Conservation (phyloP, 1,140 invertebrate genomes). For the Doryteuthis pealeii region DNA sequence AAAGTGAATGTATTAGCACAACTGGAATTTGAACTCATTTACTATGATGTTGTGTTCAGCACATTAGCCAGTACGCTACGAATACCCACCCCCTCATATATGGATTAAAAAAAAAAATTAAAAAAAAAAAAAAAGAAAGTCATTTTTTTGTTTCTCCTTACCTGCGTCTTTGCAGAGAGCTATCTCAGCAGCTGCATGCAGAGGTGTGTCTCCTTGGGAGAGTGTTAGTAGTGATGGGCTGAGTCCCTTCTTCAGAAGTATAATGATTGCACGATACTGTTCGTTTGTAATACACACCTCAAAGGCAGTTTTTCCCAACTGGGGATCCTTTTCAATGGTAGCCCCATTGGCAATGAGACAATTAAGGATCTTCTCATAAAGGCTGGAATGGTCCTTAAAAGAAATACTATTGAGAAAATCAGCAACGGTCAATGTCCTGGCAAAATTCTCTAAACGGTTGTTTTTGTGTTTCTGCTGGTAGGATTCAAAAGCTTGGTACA, state of each 20-base stretch:
- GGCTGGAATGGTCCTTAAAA: constrained; percentile 15
- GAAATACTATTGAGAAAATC: constrained; percentile 18
- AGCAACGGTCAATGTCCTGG: constrained; percentile 30
- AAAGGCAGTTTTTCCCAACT: constrained; percentile 16
- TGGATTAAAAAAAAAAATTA: background rate
- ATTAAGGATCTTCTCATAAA: constrained; percentile 29
- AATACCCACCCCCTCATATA: too few relatives aligned
- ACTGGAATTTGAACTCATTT: too few relatives aligned
- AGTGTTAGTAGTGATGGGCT: constrained; percentile 31
- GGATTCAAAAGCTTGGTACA: constrained; percentile 35
- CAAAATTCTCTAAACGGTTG: constrained; percentile 27
- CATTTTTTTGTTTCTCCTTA: too few relatives aligned
- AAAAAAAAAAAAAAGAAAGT: too few relatives aligned
- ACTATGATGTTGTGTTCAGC: too few relatives aligned
- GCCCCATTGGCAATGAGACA: constrained; percentile 28
- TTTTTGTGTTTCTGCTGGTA: constrained; percentile 22
- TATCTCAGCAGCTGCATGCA: constrained; percentile 43
- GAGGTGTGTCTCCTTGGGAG: constrained; percentile 39
- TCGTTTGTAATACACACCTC: constrained; percentile 29
- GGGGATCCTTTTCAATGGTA: constrained; percentile 5
- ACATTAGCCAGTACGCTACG: too few relatives aligned
- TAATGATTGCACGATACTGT: constrained; percentile 34
- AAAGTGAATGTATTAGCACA: too few relatives aligned
- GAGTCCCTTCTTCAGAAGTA: constrained; percentile 36
- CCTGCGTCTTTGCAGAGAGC: constrained; percentile 43